These are phyloP conservation scores for Hydra vulgaris DNA, from an alignment of 30 jellyfish, hydroid and myxozoan genomes.

Conservation along the genomic window DNA sequence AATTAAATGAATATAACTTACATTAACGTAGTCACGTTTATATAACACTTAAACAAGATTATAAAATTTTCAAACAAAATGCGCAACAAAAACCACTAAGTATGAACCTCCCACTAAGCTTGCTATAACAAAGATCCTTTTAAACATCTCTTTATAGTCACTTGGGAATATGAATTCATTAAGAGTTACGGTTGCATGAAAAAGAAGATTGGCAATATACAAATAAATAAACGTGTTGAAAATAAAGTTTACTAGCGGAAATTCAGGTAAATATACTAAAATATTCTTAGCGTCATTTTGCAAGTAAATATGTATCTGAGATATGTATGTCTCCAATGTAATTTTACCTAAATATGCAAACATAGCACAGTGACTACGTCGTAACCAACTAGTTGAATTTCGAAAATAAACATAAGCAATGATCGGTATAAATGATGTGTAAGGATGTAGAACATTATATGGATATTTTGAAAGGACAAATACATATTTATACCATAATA, in stretches of 20 bases:
- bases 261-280: constrained; percentile 51
- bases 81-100: neutral
- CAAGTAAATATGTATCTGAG: constrained; percentile 83
- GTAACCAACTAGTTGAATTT: constrained; percentile 34
- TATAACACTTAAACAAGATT: too few relatives aligned
- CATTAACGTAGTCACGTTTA: too few relatives aligned
- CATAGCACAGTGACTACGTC: constrained; percentile 40
- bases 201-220: constrained; percentile 44
- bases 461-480: constrained; percentile 53
- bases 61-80: neutral
- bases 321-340: constrained; percentile 81
- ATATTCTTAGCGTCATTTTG: constrained; percentile 71
- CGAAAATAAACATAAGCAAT: constrained; percentile 47
- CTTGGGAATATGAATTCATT: constrained; percentile 54
- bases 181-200: constrained; percentile 42
- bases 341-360: constrained; percentile 83
- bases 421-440: constrained; percentile 78
- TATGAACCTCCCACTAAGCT: constrained; percentile 12
- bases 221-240: constrained; percentile 51
- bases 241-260: constrained; percentile 63
- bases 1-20: too few relatives aligned
- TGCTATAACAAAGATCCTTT: constrained; percentile 27
- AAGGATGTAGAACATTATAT: constrained; percentile 76
- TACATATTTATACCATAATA: constrained; percentile 56
- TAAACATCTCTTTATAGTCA: constrained; percentile 15